These are phyloP conservation scores for Boloria euphrosyne DNA, from an alignment of 2,888 invertebrate species.

Conservation along the genomic window DNA sequence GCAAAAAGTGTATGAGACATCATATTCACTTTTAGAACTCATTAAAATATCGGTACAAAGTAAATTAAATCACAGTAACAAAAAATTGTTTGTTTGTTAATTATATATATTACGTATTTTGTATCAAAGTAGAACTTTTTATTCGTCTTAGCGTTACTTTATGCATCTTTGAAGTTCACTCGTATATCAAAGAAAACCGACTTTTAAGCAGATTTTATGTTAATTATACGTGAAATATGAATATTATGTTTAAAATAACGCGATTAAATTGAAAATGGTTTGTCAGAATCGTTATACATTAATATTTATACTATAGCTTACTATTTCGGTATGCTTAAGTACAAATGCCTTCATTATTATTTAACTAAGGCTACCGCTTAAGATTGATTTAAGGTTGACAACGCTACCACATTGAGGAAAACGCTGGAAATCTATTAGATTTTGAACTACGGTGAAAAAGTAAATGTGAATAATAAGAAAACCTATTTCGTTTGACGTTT, in stretches of 20 bases:
- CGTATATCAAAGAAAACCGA: background rate
- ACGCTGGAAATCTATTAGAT: no score
- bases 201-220: background rate
- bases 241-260: background rate
- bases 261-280: background rate
- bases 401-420: no score
- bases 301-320: no score
- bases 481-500: no score
- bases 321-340: background rate
- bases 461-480: no score
- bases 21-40: no score
- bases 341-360: constrained; percentile 9
- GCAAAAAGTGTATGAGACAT: no score
- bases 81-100: background rate
- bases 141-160: background rate
- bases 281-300: no score
- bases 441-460: no score
- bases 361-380: background rate
- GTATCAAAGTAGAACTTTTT: background rate
- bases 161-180: background rate
- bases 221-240: background rate
- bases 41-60: no score
- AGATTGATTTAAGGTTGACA: constrained; percentile 16
- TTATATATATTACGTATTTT: background rate
- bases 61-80: background rate